A percentile compares a stretch with the other conserved stretches of the same genome.
phyloP scores from a whole-genome alignment of 2,113 vertebrate genomes.

The Montifringilla adamsi region DNA sequence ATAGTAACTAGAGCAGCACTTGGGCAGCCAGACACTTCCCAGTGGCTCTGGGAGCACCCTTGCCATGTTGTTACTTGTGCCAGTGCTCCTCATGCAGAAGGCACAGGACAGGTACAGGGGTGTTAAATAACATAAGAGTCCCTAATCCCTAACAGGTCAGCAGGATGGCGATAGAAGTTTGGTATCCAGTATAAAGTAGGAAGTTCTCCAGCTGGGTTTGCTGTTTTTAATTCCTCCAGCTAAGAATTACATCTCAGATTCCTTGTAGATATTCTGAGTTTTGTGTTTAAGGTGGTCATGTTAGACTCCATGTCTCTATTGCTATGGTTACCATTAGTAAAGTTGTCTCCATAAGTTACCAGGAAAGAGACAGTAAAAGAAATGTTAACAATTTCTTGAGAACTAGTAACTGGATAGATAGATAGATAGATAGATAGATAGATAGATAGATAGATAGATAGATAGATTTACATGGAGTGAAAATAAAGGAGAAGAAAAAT shows the following conservation, averaged over 20 bases:
- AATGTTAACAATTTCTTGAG: neutral
- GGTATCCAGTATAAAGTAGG: neutral
- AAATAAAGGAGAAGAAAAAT: conserved; percentile 1
- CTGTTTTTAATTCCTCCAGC: neutral
- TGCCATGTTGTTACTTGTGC: neutral
- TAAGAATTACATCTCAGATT: neutral
- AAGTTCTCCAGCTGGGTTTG: neutral
- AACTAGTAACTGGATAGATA: neutral
- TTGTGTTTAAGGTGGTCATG: neutral
- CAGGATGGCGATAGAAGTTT: neutral
- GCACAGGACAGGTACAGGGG: neutral
- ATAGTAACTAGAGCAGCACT: neutral
- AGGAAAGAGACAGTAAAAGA: neutral
- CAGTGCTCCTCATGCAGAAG: neutral
- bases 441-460: neutral
- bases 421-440: neutral
- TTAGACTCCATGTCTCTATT: neutral
- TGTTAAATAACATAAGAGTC: neutral
- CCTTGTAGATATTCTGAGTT: neutral
- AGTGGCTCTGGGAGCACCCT: neutral
- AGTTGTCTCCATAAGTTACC: neutral
- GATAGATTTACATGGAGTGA: neutral
- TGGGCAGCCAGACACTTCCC: neutral
- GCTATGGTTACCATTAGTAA: neutral
- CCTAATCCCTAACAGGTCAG: neutral